These are phyloP conservation scores for Neuroterus valhalla DNA, from an alignment of 1,140 invertebrate species.

Conservation along the genomic window DNA sequence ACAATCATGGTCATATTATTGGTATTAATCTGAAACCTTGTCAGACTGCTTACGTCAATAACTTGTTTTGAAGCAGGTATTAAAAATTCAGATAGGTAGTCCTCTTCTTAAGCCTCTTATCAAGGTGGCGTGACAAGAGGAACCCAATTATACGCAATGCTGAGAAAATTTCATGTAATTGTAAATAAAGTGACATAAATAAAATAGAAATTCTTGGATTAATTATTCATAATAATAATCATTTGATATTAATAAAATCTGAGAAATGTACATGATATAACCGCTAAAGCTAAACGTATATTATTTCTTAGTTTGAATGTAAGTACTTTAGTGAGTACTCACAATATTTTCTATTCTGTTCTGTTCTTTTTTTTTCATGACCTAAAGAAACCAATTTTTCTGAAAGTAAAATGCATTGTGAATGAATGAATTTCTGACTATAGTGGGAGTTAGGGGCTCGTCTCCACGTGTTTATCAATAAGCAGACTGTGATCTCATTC, in stretches of 20 bases:
- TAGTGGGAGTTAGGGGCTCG: constrained; percentile 13
- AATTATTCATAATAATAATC: too few relatives aligned
- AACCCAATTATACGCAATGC: not conserved
- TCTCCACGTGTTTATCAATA: constrained; percentile 7
- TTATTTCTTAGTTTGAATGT: too few relatives aligned
- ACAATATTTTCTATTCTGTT: too few relatives aligned
- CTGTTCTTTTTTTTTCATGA: too few relatives aligned
- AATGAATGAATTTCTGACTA: not conserved
- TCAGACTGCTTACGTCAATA: not conserved
- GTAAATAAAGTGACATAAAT: not conserved
- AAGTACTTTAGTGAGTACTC: too few relatives aligned
- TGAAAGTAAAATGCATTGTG: not conserved
- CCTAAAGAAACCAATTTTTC: too few relatives aligned
- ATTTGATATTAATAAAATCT: too few relatives aligned
- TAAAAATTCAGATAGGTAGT: constrained; percentile 1
- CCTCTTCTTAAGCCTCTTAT: not conserved
- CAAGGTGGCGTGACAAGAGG: not conserved
- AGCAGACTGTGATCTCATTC: not conserved
- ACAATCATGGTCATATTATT: not conserved
- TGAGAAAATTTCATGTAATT: not conserved
- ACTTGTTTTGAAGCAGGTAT: not conserved
- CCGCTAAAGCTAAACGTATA: too few relatives aligned
- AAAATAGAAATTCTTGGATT: too few relatives aligned
- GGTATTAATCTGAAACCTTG: not conserved
- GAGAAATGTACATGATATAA: too few relatives aligned